Evolutionary conservation across 2,113 vertebrate genomes (phyloP), one percentile per base, ranked within the genome.

Genomic region (Hylia prasina): DNA sequence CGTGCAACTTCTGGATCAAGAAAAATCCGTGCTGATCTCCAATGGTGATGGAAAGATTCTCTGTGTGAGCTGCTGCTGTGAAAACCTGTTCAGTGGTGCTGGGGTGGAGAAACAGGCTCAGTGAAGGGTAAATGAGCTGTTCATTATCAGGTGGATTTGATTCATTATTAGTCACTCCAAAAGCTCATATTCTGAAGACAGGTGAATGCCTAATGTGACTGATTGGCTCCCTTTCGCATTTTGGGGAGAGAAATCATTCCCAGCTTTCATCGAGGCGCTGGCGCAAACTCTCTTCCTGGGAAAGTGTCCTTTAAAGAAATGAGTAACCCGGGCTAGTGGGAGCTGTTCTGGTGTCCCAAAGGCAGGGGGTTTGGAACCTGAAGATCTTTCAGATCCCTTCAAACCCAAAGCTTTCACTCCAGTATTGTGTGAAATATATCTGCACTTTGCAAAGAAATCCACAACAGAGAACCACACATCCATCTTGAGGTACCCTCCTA

Each of bases 1-100:
- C 45, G 61, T 71, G 82, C 31, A 80, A 13, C 70, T 64, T 27
- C 30, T 72, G 80, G 94, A 94, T 97, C 95, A 92, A 96, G 96
- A 85, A 65, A 82, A 87, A 82, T 9, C 54, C 44, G 35, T 0
- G 0, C 15, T 33, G 44, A n/a, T 58, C 44, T 80, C 47, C 48
- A 53, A 45, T 35, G 65, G 58, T 90, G 79, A 89, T 86, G 81
- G 90, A 94, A 95, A 94, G 33, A 69, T 87, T 89, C 61, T 85
- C 82, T 44, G 37, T 21, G 19, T 63, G 69, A 87, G 37, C 17
- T 92, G 66, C 72, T 82, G 44, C n/a, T 53, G 40, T 57, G 58
- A 66, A 89, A 95, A 70, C 17, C 39, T 76, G 13, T 48, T 65
- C 58, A 58, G 51, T 51, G 44, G 18, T 80, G 45, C 37, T 42